Percentiles rank a stretch among this genome's conserved stretches.
These are phyloP conservation scores for Eucriotettix oculatus DNA, from an alignment of 2,888 invertebrate genomes.

Conservation along the genomic window DNA sequence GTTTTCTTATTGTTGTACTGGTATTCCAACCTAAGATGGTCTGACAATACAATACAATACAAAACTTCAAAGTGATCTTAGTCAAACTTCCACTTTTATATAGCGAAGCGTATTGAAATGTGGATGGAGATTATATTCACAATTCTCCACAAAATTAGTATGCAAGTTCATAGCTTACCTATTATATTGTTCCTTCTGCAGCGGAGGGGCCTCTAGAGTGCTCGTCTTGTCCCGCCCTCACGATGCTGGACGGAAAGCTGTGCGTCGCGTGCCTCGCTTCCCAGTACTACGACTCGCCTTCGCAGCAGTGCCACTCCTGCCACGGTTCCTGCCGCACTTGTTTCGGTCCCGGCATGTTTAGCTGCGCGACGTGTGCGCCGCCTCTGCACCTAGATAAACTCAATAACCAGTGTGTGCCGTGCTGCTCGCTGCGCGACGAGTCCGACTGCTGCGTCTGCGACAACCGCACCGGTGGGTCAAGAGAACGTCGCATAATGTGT, in stretches of 20 bases:
- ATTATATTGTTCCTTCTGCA: constrained; percentile 17
- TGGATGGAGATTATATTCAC: too few relatives aligned
- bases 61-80: too few relatives aligned
- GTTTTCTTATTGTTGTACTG: too few relatives aligned
- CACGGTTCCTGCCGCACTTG: constrained; percentile 49
- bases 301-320: constrained; percentile 49
- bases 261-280: constrained; percentile 61
- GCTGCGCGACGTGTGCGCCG: constrained; percentile 46
- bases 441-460: constrained; percentile 55
- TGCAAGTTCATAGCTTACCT: too few relatives aligned
- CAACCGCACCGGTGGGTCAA: constrained; percentile 39
- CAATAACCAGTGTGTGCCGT: constrained; percentile 61
- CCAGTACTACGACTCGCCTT: constrained; percentile 52
- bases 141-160: too few relatives aligned
- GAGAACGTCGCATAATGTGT: neutral
- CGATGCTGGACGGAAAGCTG: constrained; percentile 54
- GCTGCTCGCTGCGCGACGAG: constrained; percentile 36
- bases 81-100: too few relatives aligned
- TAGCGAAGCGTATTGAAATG: too few relatives aligned
- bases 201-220: constrained; percentile 58
- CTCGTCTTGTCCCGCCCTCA: constrained; percentile 52
- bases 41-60: too few relatives aligned
- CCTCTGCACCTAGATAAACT: constrained; percentile 50
- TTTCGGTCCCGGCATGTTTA: constrained; percentile 49
- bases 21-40: too few relatives aligned